A percentile compares a stretch with the other conserved stretches of the same genome.
phyloP scores from a whole-genome alignment of 2,797 vertebrate species.

The Psittacula echo region DNA sequence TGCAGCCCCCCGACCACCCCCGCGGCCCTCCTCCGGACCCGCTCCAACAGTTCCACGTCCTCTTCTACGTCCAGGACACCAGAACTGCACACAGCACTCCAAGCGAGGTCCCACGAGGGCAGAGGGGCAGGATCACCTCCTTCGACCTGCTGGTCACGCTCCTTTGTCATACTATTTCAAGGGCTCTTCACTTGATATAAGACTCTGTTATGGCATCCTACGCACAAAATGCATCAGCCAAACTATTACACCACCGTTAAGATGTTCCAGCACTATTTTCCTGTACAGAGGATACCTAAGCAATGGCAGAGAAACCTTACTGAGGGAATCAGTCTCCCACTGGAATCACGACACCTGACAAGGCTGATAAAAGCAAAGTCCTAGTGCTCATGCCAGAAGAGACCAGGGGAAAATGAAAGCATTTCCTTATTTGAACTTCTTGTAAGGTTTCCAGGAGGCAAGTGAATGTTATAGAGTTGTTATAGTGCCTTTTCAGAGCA shows the following conservation, averaged over 20 bases:
- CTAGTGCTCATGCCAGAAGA: background rate
- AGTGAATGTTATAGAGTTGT: background rate
- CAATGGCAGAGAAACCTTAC: background rate
- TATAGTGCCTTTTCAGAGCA: conserved; percentile 15
- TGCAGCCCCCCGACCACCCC: too few species aligned
- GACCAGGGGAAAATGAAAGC: background rate
- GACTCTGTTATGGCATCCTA: background rate
- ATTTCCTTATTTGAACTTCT: conserved; percentile 48
- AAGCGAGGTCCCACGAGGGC: too few species aligned
- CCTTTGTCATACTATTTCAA: background rate
- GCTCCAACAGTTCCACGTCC: too few species aligned
- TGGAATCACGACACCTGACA: conserved; percentile 1
- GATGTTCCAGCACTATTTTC: background rate
- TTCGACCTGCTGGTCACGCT: too few species aligned
- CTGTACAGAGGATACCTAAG: background rate
- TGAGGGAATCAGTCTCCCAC: background rate
- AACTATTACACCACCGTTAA: background rate
- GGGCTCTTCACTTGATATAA: background rate
- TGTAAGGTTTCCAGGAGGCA: conserved; percentile 29
- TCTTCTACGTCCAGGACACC: too few species aligned
- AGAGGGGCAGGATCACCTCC: too few species aligned
- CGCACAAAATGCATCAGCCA: background rate
- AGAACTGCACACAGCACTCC: too few species aligned
- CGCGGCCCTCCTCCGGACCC: too few species aligned
- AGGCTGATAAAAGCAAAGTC: conserved; percentile 25